Conservation (phyloP, 2,888 invertebrate species). For the Cordilura impudica region DNA sequence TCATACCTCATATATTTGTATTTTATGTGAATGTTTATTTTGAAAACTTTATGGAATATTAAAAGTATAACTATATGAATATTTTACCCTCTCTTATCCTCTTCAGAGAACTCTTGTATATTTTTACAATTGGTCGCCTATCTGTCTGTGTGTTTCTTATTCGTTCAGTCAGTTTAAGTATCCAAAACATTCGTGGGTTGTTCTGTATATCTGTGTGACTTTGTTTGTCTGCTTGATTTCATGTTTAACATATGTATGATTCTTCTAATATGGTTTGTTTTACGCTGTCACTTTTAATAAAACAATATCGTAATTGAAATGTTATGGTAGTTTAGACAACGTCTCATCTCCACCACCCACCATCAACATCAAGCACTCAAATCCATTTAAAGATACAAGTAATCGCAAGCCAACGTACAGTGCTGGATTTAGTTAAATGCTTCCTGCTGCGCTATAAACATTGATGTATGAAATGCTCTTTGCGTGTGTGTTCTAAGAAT, state of each 20-base stretch:
- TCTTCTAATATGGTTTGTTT: neutral
- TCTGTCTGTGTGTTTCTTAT: neutral
- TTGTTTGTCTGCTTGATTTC: neutral
- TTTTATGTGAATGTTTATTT: neutral
- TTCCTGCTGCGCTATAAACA: neutral
- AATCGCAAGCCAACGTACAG: neutral
- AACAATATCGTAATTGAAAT: conserved; percentile 42
- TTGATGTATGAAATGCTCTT: neutral
- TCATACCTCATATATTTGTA: neutral
- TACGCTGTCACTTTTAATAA: conserved; percentile 31
- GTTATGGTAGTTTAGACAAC: conserved; percentile 35
- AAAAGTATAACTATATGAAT: neutral
- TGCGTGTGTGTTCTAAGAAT: neutral
- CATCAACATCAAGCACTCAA: neutral
- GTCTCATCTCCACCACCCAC: neutral
- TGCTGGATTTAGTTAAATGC: neutral
- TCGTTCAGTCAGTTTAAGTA: neutral
- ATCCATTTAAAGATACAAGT: neutral
- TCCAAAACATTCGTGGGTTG: neutral
- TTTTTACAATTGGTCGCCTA: neutral
- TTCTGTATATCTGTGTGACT: neutral
- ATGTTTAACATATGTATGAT: neutral
- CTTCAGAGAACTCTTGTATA: too few relatives aligned
- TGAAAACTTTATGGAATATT: neutral
- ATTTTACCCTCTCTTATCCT: too few relatives aligned